A percentile compares a stretch with the other conserved stretches of the same genome.
phyloP scores from a whole-genome alignment of 1,140 invertebrate genomes.

The Portunus trituberculatus region DNA sequence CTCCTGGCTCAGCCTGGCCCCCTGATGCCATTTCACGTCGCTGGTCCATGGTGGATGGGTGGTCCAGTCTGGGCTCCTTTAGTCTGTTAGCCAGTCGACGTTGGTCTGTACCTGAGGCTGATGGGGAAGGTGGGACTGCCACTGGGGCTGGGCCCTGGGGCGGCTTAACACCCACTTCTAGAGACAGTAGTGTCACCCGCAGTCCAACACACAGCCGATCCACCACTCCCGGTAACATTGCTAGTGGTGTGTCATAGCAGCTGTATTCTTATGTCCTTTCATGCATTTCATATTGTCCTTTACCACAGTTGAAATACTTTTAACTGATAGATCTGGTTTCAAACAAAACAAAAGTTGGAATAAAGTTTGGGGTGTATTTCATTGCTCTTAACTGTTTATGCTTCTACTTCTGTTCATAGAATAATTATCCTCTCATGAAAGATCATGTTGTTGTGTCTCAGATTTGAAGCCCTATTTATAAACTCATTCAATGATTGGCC shows the following conservation, averaged over 20 bases:
- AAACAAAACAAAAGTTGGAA: background rate
- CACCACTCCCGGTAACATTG: constrained; percentile 62
- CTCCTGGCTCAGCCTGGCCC: constrained; percentile 53
- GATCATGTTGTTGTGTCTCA: background rate
- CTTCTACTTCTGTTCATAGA: background rate
- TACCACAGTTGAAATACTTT: background rate
- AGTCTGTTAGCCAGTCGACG: constrained; percentile 68
- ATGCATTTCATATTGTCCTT: too few relatives aligned
- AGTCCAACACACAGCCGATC: constrained; percentile 68
- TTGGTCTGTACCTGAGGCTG: constrained; percentile 71
- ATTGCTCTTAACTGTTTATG: background rate
- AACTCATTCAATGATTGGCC: background rate
- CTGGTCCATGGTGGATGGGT: constrained; percentile 68
- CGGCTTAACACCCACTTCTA: constrained; percentile 51
- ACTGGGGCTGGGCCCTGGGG: constrained; percentile 57
- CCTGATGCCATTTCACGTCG: constrained; percentile 63
- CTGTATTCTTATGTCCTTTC: too few relatives aligned
- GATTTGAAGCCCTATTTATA: background rate
- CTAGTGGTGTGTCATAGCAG: background rate
- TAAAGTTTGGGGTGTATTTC: background rate
- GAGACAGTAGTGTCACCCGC: constrained; percentile 68
- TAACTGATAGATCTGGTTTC: background rate
- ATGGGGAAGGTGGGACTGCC: constrained; percentile 49
- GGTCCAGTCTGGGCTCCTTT: constrained; percentile 63
- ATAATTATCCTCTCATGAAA: background rate